phyloP scores from a whole-genome alignment of 2,113 vertebrate species.

The Suncus etruscus region DNA sequence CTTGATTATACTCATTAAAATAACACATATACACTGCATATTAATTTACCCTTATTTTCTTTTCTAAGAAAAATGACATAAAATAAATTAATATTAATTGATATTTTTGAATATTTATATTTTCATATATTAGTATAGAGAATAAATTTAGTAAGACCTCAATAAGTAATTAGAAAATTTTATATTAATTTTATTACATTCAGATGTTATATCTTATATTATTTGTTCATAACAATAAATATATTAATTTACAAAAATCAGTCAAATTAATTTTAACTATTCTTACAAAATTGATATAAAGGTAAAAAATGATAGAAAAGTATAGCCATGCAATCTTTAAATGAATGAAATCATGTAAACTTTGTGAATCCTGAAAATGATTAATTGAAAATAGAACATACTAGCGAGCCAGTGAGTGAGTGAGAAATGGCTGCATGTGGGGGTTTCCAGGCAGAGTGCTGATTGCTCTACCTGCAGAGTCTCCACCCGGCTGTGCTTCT shows the following conservation, averaged over 20 bases:
- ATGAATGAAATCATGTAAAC: conserved; percentile 31
- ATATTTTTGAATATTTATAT: neutral
- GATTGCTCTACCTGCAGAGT: too few species aligned
- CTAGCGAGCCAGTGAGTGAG: too few species aligned
- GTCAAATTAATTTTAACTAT: neutral
- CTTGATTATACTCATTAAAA: neutral
- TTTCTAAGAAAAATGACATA: neutral
- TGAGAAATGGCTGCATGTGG: too few species aligned
- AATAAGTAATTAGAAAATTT: too few species aligned
- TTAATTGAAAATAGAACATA: neutral
- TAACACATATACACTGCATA: neutral
- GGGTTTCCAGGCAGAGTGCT: too few species aligned
- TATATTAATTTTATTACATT: too few species aligned
- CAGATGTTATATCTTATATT: too few species aligned
- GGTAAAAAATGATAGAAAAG: neutral
- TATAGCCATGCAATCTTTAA: neutral
- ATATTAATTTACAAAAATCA: neutral
- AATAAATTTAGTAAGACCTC: too few species aligned
- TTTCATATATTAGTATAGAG: too few species aligned
- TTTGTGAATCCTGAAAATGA: neutral
- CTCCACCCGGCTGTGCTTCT: too few species aligned
- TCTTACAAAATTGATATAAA: neutral
- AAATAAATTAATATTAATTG: too few species aligned
- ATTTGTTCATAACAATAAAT: too few species aligned
- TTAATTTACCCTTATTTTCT: neutral